Evolutionary conservation across 2,113 vertebrate species (phyloP).

Genomic region (Dasyurus viverrinus): DNA sequence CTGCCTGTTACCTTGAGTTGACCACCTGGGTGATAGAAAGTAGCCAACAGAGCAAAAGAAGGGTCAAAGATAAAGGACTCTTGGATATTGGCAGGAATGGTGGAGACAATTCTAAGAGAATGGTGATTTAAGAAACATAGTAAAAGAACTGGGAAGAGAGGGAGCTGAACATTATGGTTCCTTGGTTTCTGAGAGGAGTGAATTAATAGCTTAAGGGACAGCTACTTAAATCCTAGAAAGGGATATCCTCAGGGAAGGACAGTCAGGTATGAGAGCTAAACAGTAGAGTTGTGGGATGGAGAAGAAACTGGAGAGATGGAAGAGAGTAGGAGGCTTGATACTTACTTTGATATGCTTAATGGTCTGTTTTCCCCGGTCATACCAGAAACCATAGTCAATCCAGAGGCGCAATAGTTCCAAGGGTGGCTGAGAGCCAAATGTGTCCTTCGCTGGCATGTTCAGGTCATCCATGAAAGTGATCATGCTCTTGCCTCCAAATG

Average conservation of each 20-base stretch:
- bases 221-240: neutral
- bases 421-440: conserved; percentile 91
- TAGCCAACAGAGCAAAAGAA: neutral
- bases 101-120: neutral
- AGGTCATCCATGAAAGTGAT: conserved; percentile 93
- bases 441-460: conserved; percentile 92
- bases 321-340: neutral
- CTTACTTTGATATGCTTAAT: conserved; percentile 90
- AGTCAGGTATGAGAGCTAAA: too few species aligned
- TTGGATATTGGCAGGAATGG: neutral
- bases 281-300: neutral
- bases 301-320: neutral
- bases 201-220: neutral
- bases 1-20: neutral
- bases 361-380: conserved; percentile 89
- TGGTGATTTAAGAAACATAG: neutral
- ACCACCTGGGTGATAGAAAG: neutral
- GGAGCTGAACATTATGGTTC: neutral
- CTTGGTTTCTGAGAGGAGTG: neutral
- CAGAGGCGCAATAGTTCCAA: conserved; percentile 92
- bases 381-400: conserved; percentile 95
- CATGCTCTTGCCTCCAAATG: conserved; percentile 89
- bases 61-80: neutral
- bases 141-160: neutral
- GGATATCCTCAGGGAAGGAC: neutral